Evolutionary conservation across 2,797 vertebrate species (phyloP).

Genomic region (Mionectes olivaceus): DNA sequence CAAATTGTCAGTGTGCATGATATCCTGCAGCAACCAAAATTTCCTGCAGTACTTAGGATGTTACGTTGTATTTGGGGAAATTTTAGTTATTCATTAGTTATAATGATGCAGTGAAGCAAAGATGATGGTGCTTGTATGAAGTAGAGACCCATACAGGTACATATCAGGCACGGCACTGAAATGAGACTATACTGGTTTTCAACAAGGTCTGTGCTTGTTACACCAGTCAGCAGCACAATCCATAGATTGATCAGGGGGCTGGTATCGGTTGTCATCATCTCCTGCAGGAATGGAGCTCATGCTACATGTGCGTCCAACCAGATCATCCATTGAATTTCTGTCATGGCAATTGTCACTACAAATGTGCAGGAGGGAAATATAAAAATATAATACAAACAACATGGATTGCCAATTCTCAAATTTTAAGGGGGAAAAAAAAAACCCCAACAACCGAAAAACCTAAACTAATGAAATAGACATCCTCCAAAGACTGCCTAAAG

Average conservation of each 20-base stretch:
- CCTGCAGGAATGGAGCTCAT: not conserved
- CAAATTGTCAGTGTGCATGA: not conserved
- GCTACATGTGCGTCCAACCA: not conserved
- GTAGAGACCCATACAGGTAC: not conserved
- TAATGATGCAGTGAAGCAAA: not conserved
- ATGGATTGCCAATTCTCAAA: not conserved
- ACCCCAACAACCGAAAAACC: not conserved
- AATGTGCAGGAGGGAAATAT: not conserved
- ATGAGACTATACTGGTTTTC: not conserved
- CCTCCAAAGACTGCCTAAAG: not conserved
- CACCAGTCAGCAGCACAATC: not conserved
- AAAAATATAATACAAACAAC: not conserved
- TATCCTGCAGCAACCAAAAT: not conserved
- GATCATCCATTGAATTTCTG: constrained; percentile 16
- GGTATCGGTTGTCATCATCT: not conserved
- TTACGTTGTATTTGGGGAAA: not conserved
- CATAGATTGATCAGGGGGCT: not conserved
- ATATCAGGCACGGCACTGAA: not conserved
- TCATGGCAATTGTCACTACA: not conserved
- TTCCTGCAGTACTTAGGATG: not conserved
- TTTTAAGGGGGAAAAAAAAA: not conserved
- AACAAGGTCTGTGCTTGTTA: not conserved
- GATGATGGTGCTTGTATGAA: not conserved
- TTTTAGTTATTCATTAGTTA: not conserved
- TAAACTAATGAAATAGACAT: not conserved